A percentile compares a stretch with the other conserved stretches of the same genome.
Conservation (phyloP, 2,797 vertebrate species). For the Mionectes olivaceus region DNA sequence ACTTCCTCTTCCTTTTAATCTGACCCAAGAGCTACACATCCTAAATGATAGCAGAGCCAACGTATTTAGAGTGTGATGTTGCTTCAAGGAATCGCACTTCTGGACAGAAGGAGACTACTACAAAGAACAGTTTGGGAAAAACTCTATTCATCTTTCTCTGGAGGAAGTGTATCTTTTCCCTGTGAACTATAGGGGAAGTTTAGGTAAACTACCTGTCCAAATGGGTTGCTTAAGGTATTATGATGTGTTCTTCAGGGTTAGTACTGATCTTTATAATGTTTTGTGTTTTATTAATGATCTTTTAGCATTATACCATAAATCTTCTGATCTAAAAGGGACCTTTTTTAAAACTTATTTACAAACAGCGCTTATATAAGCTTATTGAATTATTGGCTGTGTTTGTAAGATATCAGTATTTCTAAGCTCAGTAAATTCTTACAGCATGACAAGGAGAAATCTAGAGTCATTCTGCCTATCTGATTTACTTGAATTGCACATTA, state of each 20-base stretch:
- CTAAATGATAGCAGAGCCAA: neutral
- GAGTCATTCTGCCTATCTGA: neutral
- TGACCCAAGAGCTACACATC: neutral
- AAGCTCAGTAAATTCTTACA: neutral
- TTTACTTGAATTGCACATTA: neutral
- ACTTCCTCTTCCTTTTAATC: neutral
- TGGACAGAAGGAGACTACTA: neutral
- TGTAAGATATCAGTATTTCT: neutral
- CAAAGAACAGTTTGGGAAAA: neutral
- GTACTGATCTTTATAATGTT: neutral
- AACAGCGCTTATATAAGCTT: neutral
- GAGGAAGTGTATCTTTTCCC: neutral
- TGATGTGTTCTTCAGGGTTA: neutral
- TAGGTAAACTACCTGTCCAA: neutral
- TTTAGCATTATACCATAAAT: neutral
- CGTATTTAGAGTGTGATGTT: neutral
- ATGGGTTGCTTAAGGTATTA: neutral
- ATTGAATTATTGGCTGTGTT: neutral
- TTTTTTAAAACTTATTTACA: neutral
- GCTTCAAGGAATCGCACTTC: neutral
- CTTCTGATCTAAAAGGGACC: neutral
- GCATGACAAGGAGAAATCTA: neutral
- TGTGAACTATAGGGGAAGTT: neutral
- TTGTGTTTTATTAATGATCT: neutral
- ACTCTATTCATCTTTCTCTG: neutral